Evolutionary conservation across 2,888 invertebrate species (phyloP).

Genomic region (Aromia moschata): DNA sequence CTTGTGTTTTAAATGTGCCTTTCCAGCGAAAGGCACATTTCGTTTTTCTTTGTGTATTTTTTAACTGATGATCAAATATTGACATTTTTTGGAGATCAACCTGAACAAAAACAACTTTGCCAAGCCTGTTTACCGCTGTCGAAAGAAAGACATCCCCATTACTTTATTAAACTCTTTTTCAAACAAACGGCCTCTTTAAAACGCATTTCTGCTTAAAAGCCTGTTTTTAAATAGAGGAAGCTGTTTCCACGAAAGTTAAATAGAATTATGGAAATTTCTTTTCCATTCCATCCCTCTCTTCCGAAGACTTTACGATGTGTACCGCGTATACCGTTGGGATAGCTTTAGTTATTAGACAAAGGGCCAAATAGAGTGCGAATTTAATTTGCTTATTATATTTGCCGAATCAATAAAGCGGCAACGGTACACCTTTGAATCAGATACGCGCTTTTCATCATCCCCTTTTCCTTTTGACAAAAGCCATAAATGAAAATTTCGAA

Average conservation of each 20-base stretch:
- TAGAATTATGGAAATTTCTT: slow-evolving; percentile 3
- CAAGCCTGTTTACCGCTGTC: too few relatives aligned
- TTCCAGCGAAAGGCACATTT: too few relatives aligned
- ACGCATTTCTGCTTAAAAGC: not conserved
- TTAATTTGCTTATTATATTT: slow-evolving; percentile 51
- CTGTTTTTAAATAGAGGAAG: not conserved
- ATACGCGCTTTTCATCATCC: slow-evolving; percentile 31
- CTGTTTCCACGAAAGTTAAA: slow-evolving; percentile 1
- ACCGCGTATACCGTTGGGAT: slow-evolving; percentile 25
- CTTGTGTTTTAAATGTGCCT: too few relatives aligned
- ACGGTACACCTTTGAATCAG: slow-evolving; percentile 42
- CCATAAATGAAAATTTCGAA: slow-evolving; percentile 34
- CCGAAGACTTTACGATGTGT: not conserved
- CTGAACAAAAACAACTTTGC: not conserved
- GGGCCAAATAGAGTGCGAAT: slow-evolving; percentile 45
- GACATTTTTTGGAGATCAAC: not conserved
- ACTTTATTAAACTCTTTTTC: not conserved
- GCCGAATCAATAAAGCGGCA: slow-evolving; percentile 46
- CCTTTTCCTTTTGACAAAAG: slow-evolving; percentile 21
- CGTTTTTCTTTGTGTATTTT: too few relatives aligned
- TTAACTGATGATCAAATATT: too few relatives aligned
- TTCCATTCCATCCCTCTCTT: slow-evolving; percentile 1
- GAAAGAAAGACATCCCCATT: not conserved
- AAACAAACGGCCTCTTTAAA: not conserved
- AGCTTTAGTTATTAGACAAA: slow-evolving; percentile 38